Base-by-base conservation (phyloP, 2,113 vertebrate genomes). In the Thryonomys swinderianus region DNA sequence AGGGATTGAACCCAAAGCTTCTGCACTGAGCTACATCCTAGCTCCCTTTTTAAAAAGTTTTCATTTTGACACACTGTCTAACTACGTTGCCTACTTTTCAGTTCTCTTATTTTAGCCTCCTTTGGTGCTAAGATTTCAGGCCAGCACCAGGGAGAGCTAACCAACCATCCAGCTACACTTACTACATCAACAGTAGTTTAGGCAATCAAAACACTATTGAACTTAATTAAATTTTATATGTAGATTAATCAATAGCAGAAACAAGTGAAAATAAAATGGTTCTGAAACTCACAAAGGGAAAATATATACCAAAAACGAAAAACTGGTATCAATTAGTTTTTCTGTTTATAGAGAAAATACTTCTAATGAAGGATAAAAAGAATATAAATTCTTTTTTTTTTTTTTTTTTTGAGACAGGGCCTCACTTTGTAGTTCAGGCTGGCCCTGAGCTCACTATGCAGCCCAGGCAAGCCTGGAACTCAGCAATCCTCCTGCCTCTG, bases 381-480 rank as follows among this genome's bases (percentile, higher is more conserved):
- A 42, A 59, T 51, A 79, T 79, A 64, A 93, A 67, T 18, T 88
- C 85, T 69, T 84, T 51, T n/a, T n/a, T n/a, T n/a, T n/a, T n/a
- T n/a, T n/a, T n/a, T n/a, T n/a, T n/a, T n/a, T n/a, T n/a, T n/a
- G n/a, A n/a, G n/a, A n/a, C n/a, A n/a, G n/a, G n/a, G n/a, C n/a
- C n/a, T n/a, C n/a, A n/a, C n/a, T n/a, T n/a, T n/a, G n/a, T n/a
- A n/a, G n/a, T n/a, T n/a, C n/a, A n/a, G n/a, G n/a, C n/a, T n/a
- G n/a, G n/a, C n/a, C n/a, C n/a, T n/a, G n/a, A n/a, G n/a, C n/a
- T n/a, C n/a, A n/a, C n/a, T n/a, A n/a, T n/a, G n/a, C n/a, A n/a
- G n/a, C n/a, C n/a, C n/a, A n/a, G n/a, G n/a, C n/a, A n/a, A n/a
- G n/a, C n/a, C n/a, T n/a, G n/a, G n/a, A n/a, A n/a, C n/a, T n/a